These are phyloP conservation scores for Ficedula albicollis DNA, from an alignment of 2,797 vertebrate genomes.

Conservation along the genomic window DNA sequence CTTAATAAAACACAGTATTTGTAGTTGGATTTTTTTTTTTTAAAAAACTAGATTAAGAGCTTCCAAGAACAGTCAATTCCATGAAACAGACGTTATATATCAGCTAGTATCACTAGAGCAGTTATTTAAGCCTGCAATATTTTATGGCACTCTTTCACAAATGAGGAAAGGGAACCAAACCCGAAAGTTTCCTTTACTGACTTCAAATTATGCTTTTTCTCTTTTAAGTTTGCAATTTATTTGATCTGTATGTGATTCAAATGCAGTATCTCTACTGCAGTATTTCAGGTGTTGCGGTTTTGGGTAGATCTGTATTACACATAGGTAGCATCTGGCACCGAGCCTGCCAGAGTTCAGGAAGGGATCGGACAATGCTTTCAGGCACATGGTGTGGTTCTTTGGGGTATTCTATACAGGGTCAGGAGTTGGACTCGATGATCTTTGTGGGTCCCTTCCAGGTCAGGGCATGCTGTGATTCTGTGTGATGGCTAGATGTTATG, in stretches of 20 bases:
- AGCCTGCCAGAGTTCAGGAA: not conserved
- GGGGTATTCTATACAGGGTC: not conserved
- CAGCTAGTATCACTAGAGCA: fast-evolving
- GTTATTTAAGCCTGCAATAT: fast-evolving
- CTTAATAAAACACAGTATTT: not conserved
- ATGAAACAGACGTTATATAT: fast-evolving
- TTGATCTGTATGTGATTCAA: not conserved
- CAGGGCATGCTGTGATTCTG: not conserved
- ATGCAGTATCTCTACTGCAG: not conserved
- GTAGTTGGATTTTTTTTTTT: fast-evolving
- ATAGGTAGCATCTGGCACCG: not conserved
- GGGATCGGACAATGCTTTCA: not conserved
- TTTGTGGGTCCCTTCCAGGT: not conserved
- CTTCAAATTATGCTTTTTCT: not conserved
- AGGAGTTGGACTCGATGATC: not conserved
- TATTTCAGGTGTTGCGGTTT: not conserved
- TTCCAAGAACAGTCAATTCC: fast-evolving
- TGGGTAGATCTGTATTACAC: not conserved
- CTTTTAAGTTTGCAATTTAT: not conserved
- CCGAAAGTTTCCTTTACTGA: fast-evolving
- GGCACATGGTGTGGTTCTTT: not conserved
- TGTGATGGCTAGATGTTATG: not conserved
- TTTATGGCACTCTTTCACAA: not conserved
- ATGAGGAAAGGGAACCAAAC: not conserved
- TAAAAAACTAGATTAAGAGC: fast-evolving